Base-by-base conservation (phyloP, 2,888 invertebrate species). In the Cryptops parisi region DNA sequence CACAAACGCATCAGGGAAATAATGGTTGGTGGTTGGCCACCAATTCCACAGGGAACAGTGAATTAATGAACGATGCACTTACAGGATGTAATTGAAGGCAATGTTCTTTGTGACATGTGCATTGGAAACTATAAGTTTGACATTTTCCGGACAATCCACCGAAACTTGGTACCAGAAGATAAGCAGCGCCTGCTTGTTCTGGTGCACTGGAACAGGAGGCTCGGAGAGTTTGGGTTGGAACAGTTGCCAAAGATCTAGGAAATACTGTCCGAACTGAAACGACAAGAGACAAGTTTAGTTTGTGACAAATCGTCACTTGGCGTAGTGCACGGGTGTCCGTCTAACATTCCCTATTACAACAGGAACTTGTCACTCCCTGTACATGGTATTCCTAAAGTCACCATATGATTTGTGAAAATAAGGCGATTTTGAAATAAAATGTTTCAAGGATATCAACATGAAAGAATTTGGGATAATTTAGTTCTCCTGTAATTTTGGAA, bases 51-150 rank as follows among this genome's bases (percentile, higher is more conserved):
- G 33, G 33, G 6, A 2, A 46, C 6, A 46, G 12, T 23, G 15
- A 23, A 22, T 6, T 24, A 46, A 46, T 12, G 23, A 47, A 25
- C 23, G 12, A 23, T 4, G 45, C 54, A 77, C 84, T 80, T 73
- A 91, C 90, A 93, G 74, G 69, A 93, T 93, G 66, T 93, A 93
- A 70, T 91, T 94, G 74, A 90, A 93, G 58, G 90, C 91, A 69
- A 94, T 90, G 69, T 94, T 90, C 70, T 91, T 89, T 46, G 83
- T 85, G 58, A 93, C 84, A 63, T 85, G 80, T 41, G 82, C 80
- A 70, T 90, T 90, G 65, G 84, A 81, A 54, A 90, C 78, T 62
- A 91, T 88, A 52, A 86, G 77, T 65, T 85, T 81, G 39, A 93
- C 81, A 69, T 93, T 93, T 71, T 93, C 93, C 0, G 88, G 84